phyloP scores from a whole-genome alignment of 2,888 invertebrate genomes.

The Dilophus febrilis region DNA sequence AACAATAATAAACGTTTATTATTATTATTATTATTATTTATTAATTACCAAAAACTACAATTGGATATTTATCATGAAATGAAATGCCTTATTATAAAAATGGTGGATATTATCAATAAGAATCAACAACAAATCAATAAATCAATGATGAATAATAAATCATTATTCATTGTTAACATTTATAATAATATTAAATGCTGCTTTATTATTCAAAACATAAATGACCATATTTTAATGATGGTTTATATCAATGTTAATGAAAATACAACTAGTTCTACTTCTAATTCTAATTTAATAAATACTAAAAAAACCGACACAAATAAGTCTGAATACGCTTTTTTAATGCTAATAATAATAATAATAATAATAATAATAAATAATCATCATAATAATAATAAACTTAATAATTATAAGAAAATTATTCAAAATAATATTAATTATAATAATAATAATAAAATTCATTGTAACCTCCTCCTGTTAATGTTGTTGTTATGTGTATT shows the following conservation, averaged over 20 bases:
- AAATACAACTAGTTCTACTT: slow-evolving; percentile 2
- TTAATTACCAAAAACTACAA: too few species aligned
- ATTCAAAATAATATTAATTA: slow-evolving; percentile 1
- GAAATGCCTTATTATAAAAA: too few species aligned
- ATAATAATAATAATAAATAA: neutral
- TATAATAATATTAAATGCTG: neutral
- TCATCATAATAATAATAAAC: slow-evolving; percentile 40
- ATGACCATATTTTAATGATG: neutral
- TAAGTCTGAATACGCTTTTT: slow-evolving; percentile 44
- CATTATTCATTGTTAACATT: too few species aligned
- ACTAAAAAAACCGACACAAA: slow-evolving; percentile 32
- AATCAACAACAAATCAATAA: too few species aligned
- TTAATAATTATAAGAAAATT: slow-evolving; percentile 28
- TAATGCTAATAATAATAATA: slow-evolving; percentile 1
- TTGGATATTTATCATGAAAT: too few species aligned
- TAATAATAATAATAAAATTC: neutral
- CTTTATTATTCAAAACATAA: too few species aligned
- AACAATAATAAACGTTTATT: too few species aligned
- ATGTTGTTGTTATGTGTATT: too few species aligned
- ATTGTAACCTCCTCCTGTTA: too few species aligned
- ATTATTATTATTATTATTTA: too few species aligned
- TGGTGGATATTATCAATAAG: too few species aligned
- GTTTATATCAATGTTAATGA: neutral
- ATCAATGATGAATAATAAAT: too few species aligned
- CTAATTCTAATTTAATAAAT: neutral